phyloP scores from a whole-genome alignment of 2,888 invertebrate genomes.

The Epirrhoe tristata region DNA sequence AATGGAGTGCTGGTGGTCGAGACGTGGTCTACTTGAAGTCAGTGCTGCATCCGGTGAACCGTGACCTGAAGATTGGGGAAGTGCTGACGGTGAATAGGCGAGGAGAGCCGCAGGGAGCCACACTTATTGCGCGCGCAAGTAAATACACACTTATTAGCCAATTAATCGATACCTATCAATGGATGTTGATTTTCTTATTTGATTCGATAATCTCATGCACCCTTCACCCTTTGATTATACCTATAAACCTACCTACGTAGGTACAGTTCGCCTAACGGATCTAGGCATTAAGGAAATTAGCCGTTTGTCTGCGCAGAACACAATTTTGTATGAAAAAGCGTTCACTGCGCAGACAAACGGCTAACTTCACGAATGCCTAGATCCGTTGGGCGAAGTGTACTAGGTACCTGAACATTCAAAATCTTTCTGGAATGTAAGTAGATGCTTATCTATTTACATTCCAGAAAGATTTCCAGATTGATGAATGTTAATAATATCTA shows the following conservation, averaged over 20 bases:
- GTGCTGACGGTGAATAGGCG: constrained; percentile 49
- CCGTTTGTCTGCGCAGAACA: too few species aligned
- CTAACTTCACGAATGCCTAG: too few species aligned
- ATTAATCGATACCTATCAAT: constrained; percentile 5
- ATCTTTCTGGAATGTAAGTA: too few species aligned
- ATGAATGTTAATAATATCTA: too few species aligned
- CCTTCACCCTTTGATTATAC: neutral
- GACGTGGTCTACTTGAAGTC: constrained; percentile 55
- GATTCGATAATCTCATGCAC: constrained; percentile 4
- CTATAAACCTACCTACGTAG: neutral
- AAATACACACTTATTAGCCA: constrained; percentile 44
- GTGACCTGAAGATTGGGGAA: constrained; percentile 52
- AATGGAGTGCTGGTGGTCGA: constrained; percentile 60
- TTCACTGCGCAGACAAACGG: too few species aligned
- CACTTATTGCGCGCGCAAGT: constrained; percentile 57
- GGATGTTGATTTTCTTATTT: constrained; percentile 17
- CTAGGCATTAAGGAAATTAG: too few species aligned
- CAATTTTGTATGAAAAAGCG: too few species aligned
- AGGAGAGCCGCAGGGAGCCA: constrained; percentile 54
- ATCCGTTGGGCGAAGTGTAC: too few species aligned
- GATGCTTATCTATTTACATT: too few species aligned
- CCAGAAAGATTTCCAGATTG: too few species aligned
- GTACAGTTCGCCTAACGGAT: too few species aligned
- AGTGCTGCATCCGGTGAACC: constrained; percentile 48
- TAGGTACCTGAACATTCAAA: too few species aligned